Conservation (phyloP, 1,140 invertebrate genomes). For the Ooceraea biroi region DNA sequence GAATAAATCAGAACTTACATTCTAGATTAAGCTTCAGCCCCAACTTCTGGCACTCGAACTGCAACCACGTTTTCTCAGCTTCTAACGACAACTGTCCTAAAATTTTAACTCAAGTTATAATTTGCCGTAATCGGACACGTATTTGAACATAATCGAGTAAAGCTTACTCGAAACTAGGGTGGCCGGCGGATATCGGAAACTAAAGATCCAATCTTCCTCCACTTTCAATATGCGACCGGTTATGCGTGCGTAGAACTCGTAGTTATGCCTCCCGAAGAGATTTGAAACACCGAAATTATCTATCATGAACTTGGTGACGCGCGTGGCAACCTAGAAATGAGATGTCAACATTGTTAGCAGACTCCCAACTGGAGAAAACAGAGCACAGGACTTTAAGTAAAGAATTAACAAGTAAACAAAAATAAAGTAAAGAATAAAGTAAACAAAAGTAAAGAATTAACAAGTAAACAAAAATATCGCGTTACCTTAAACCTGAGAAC, state of each 20-base stretch:
- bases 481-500: conserved; percentile 96
- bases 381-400: too few relatives aligned
- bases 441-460: background rate
- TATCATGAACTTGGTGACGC: conserved; percentile 98
- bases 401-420: conserved; percentile 37
- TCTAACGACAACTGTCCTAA: conserved; percentile 94
- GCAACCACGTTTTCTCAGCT: conserved; percentile 95
- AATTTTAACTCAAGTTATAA: conserved; percentile 67
- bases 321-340: conserved; percentile 92
- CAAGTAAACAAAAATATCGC: conserved; percentile 39
- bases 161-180: conserved; percentile 91
- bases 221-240: conserved; percentile 96
- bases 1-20: conserved; percentile 88
- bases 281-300: conserved; percentile 98
- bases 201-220: conserved; percentile 97
- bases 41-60: conserved; percentile 95
- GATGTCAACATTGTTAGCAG: background rate
- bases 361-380: too few relatives aligned
- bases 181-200: conserved; percentile 95
- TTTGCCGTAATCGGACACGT: background rate
- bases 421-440: too few relatives aligned
- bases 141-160: background rate
- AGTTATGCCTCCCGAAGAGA: conserved; percentile 98
- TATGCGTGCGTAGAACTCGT: conserved; percentile 98
- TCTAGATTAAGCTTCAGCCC: conserved; percentile 92